phyloP scores from a whole-genome alignment of 2,888 invertebrate genomes.

The Hypomecis punctinalis region DNA sequence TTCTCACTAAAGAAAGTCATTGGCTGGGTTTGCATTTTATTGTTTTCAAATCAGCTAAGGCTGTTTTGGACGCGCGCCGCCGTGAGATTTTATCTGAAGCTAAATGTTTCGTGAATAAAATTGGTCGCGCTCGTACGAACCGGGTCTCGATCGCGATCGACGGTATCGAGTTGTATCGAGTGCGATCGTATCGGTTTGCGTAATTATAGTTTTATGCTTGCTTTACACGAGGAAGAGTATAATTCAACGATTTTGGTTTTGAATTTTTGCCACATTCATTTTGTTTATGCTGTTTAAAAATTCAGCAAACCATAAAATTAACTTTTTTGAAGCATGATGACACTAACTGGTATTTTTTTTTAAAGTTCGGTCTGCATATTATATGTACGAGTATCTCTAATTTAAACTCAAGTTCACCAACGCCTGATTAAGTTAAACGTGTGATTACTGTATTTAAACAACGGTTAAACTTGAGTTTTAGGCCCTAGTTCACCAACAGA shows the following conservation, averaged over 20 bases:
- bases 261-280: conserved; percentile 9
- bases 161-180: conserved; percentile 65
- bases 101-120: conserved; percentile 83
- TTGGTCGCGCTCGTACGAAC: conserved; percentile 78
- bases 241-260: conserved; percentile 50
- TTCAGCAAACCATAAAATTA: not conserved
- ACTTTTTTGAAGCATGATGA: too few relatives aligned
- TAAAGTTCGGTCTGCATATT: too few relatives aligned
- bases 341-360: too few relatives aligned
- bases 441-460: too few relatives aligned
- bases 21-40: conserved; percentile 68
- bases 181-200: conserved; percentile 59
- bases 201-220: conserved; percentile 75
- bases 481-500: too few relatives aligned
- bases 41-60: conserved; percentile 68
- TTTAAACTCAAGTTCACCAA: too few relatives aligned
- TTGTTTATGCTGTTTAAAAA: too few relatives aligned
- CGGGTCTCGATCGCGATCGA: conserved; percentile 69
- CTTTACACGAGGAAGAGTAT: conserved; percentile 64
- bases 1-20: conserved; percentile 74
- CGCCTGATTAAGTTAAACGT: too few relatives aligned
- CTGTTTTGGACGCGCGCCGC: conserved; percentile 56
- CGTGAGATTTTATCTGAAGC: conserved; percentile 75
- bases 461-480: too few relatives aligned
- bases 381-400: too few relatives aligned